A percentile compares a stretch with the other conserved stretches of the same genome.
Conservation (phyloP, 2,888 invertebrate genomes). For the Orthonychiurus folsomi region DNA sequence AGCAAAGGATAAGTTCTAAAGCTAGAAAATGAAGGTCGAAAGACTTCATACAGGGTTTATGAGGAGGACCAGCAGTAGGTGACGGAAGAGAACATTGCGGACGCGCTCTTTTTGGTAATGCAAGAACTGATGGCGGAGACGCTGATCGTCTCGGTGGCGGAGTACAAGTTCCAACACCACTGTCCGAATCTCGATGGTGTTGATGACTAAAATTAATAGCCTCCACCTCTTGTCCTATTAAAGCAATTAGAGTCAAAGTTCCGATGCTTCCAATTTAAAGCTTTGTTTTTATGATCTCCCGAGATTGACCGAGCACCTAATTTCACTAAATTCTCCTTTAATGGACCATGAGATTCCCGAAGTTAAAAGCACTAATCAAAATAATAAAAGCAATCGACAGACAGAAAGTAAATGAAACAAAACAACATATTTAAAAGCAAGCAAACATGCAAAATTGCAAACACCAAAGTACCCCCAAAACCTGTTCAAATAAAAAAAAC, state of each 20-base stretch:
- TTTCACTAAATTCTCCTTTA: too few species aligned
- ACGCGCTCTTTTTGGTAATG: constrained; percentile 16
- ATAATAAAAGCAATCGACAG: too few species aligned
- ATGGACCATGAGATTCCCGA: too few species aligned
- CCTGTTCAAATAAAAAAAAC: constrained; percentile 20
- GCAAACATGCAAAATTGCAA: constrained; percentile 11
- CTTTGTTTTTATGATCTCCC: too few species aligned
- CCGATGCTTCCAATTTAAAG: too few species aligned
- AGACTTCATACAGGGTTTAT: constrained; percentile 29
- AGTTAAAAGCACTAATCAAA: too few species aligned
- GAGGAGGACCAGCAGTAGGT: constrained; percentile 29
- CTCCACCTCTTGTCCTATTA: too few species aligned
- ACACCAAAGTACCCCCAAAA: constrained; percentile 18
- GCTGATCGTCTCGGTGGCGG: constrained; percentile 34
- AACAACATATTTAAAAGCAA: background rate
- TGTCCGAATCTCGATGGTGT: constrained; percentile 34
- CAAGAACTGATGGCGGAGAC: constrained; percentile 21
- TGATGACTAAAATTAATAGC: too few species aligned
- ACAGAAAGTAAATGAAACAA: too few species aligned
- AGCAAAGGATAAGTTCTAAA: constrained; percentile 4
- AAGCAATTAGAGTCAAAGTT: too few species aligned
- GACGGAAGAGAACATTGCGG: constrained; percentile 28
- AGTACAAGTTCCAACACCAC: constrained; percentile 38
- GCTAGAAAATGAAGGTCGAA: constrained; percentile 5
- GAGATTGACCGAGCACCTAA: too few species aligned